A percentile compares a stretch with the other conserved stretches of the same genome.
phyloP scores from a whole-genome alignment of 2,888 invertebrate species.

The Chloroclystis v-ata region DNA sequence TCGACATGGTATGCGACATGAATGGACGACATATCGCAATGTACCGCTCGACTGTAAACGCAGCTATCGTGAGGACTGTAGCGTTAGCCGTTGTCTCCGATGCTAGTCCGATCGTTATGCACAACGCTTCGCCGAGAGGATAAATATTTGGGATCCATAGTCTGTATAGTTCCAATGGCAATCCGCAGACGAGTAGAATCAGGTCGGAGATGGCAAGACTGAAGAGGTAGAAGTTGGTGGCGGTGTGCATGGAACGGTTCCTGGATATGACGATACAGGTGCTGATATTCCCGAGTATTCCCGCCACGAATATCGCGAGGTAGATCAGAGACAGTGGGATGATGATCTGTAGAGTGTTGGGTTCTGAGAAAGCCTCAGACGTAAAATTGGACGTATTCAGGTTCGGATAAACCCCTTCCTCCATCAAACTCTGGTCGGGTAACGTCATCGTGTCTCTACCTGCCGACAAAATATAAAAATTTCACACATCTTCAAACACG shows the following conservation, averaged over 20 bases:
- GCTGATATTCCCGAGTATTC: constrained; percentile 86
- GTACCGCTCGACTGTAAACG: constrained; percentile 93
- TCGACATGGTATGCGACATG: constrained; percentile 88
- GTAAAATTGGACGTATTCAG: constrained; percentile 54
- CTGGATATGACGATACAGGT: constrained; percentile 87
- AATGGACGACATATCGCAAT: constrained; percentile 93
- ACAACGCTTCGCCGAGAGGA: constrained; percentile 86
- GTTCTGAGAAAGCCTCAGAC: constrained; percentile 44
- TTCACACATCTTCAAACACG: constrained; percentile 1
- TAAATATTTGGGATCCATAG: constrained; percentile 86
- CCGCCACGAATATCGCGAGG: constrained; percentile 82
- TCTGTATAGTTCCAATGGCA: constrained; percentile 87
- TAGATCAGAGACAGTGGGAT: constrained; percentile 84
- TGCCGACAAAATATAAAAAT: constrained; percentile 40
- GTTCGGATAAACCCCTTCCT: constrained; percentile 37
- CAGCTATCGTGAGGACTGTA: constrained; percentile 91
- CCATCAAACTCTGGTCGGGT: constrained; percentile 40
- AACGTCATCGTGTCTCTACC: constrained; percentile 42
- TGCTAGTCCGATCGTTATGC: constrained; percentile 85
- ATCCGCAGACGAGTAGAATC: constrained; percentile 83
- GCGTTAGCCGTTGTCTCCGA: constrained; percentile 93
- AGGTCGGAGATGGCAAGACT: constrained; percentile 88
- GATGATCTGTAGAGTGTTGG: constrained; percentile 79
- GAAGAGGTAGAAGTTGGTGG: constrained; percentile 90
- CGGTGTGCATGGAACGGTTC: constrained; percentile 89